These are phyloP conservation scores for Meliscaeva auricollis DNA, from an alignment of 2,888 invertebrate species.

Conservation along the genomic window DNA sequence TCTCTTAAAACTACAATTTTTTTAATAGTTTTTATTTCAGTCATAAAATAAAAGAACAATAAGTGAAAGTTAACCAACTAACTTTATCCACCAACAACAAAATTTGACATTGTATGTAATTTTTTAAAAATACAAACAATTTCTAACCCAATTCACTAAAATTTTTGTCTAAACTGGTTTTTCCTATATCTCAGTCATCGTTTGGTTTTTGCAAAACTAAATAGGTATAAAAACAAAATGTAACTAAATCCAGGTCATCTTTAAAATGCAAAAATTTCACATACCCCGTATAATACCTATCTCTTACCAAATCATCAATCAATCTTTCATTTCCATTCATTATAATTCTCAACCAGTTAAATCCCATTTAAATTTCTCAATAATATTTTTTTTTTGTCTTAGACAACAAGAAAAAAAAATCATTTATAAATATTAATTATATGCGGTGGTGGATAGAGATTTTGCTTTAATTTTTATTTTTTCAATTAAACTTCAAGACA, in stretches of 20 bases:
- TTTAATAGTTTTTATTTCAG: too few relatives aligned
- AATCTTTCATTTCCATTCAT: constrained; percentile 37
- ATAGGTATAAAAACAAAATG: not conserved
- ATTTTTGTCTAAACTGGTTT: constrained; percentile 12
- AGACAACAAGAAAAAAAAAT: constrained; percentile 10
- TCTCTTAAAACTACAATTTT: too few relatives aligned
- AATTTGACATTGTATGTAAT: not conserved
- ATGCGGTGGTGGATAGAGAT: not conserved
- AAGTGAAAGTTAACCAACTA: not conserved
- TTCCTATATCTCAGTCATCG: not conserved
- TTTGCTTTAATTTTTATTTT: not conserved
- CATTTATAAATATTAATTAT: constrained; percentile 58
- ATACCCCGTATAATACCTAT: constrained; percentile 35
- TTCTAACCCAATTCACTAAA: not conserved
- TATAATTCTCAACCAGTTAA: not conserved
- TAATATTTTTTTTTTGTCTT: constrained; percentile 16
- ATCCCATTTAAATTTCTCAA: constrained; percentile 49
- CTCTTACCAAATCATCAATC: constrained; percentile 57
- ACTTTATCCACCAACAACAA: not conserved
- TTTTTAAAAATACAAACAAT: not conserved
- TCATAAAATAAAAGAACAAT: not conserved
- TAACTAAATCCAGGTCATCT: constrained; percentile 59
- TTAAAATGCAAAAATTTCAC: constrained; percentile 55
- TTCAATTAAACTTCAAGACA: not conserved
- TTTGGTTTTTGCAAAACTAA: not conserved